Evolutionary conservation across 2,797 vertebrate genomes (phyloP).

Genomic region (Alosa sapidissima): DNA sequence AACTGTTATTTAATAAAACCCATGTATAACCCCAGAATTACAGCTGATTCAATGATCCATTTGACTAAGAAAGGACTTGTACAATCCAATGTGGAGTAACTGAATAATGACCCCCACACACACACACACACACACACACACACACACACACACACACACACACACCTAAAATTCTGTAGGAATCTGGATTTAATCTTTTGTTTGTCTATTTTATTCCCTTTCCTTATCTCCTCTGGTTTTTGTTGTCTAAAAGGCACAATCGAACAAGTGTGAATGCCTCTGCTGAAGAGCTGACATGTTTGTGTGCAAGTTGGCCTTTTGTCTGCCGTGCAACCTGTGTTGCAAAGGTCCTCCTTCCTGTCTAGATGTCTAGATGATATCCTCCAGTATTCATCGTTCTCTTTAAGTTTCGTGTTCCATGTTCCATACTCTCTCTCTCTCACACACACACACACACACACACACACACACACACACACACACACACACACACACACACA

Average conservation of each 20-base stretch:
- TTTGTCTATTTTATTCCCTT: not conserved
- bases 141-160: too few relatives aligned
- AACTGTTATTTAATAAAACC: not conserved
- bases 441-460: not conserved
- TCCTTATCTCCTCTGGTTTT: not conserved
- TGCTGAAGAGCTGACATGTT: not conserved
- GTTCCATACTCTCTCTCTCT: not conserved
- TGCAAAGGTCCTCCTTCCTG: conserved; percentile 9
- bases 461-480: not conserved
- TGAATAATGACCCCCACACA: not conserved
- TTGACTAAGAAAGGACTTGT: too few relatives aligned
- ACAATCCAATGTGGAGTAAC: not conserved
- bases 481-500: too few relatives aligned
- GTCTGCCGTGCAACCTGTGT: not conserved
- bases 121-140: too few relatives aligned
- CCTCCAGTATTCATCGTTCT: not conserved
- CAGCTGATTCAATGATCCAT: not conserved
- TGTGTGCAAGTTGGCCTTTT: conserved; percentile 5
- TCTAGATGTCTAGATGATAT: conserved; percentile 21
- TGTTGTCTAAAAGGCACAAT: not conserved
- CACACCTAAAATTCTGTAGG: not conserved
- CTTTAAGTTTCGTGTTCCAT: not conserved
- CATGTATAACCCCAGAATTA: not conserved
- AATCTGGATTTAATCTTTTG: not conserved
- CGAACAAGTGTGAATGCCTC: not conserved